Base-by-base conservation (phyloP, 2,113 vertebrate species). In the Carettochelys insculpta region DNA sequence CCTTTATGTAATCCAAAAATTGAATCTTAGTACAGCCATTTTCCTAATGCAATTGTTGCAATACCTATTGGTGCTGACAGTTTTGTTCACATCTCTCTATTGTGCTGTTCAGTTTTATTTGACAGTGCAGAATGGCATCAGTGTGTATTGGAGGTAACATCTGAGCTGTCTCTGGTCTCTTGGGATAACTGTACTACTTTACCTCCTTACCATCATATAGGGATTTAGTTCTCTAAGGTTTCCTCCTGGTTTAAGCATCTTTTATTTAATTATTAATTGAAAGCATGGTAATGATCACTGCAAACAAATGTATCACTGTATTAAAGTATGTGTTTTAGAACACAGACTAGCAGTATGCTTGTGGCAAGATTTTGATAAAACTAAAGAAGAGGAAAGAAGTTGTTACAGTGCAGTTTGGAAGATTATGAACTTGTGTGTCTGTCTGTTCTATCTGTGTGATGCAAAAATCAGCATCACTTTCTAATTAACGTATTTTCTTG, bases 61-160 rank as follows among this genome's bases (percentile, higher is more conserved):
- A 92, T 91, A 47, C 97, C 97, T 96, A 97, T 98, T 94, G 97
- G 97, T 98, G 96, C 97, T 98, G 98, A 98, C 98, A 98, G 97
- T 98, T 97, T 96, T 95, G 94, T 96, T 97, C 87, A 93, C 77
- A 83, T 92, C 90, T 97, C 96, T 97, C 96, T 97, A 95, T 97
- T 94, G 96, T 97, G 97, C 97, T 98, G 97, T 97, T 98, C 97
- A 97, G 95, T 98, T 98, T 97, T 97, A 98, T 98, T 98, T 98
- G 98, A 97, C 96, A 94, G 79, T 95, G 95, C 78, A 50, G 97
- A 98, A 97, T 89, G 82, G 98, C 98, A 98, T 98, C 98, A 97
- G 96, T 94, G 22, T 96, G 97, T 96, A 98, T 98, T 98, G 98
- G 97, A 98, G 95, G 96, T 96, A 98, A 97, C 98, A 97, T 98